Evolutionary conservation across 2,888 invertebrate species (phyloP).

Genomic region (Apamea sordens): DNA sequence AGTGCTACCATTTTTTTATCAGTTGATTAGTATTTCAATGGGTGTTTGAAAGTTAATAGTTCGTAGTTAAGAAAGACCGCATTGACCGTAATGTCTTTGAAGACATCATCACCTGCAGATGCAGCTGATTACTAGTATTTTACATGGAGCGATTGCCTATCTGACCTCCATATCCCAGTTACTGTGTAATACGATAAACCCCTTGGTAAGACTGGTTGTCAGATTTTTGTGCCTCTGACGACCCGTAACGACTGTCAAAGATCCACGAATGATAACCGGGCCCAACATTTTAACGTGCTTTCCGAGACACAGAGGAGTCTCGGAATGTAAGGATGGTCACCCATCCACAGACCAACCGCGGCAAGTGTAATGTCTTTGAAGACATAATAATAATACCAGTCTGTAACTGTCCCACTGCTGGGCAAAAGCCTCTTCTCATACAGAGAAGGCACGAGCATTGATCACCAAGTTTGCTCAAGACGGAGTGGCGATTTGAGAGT

Average conservation of each 20-base stretch:
- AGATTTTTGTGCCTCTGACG: too few relatives aligned
- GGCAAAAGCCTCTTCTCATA: neutral
- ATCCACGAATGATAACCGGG: too few relatives aligned
- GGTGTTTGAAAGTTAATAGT: neutral
- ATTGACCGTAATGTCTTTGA: neutral
- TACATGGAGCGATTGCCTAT: too few relatives aligned
- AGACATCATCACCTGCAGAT: neutral
- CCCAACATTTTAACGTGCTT: too few relatives aligned
- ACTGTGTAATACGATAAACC: too few relatives aligned
- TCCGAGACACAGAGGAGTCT: too few relatives aligned
- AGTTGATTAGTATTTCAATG: neutral
- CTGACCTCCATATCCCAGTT: too few relatives aligned
- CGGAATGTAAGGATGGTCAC: too few relatives aligned
- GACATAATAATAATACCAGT: neutral
- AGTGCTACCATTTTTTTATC: conserved; percentile 30
- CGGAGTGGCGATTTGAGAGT: neutral
- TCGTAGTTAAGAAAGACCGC: neutral
- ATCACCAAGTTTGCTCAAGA: neutral
- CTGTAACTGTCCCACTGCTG: neutral
- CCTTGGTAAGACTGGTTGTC: too few relatives aligned
- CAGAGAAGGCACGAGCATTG: neutral
- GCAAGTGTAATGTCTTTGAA: neutral
- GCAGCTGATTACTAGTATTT: too few relatives aligned
- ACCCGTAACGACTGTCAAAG: too few relatives aligned
- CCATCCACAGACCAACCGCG: too few relatives aligned